Evolutionary conservation across 2,113 vertebrate genomes (phyloP).

Genomic region (Pseudopodoces humilis): DNA sequence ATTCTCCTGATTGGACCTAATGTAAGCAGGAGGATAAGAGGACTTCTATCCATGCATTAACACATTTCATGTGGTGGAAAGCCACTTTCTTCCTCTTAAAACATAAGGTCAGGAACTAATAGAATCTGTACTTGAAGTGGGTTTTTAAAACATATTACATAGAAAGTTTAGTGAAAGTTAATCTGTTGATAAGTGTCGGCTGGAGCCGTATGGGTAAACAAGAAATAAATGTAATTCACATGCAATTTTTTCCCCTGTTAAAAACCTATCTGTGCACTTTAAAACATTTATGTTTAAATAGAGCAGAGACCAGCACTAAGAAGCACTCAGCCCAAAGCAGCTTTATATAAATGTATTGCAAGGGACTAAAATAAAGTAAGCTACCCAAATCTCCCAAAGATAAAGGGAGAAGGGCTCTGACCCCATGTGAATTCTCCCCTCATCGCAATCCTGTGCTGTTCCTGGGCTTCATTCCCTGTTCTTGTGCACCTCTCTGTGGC

Average conservation of each 20-base stretch:
- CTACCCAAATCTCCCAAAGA: conserved; percentile 63
- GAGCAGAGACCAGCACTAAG: conserved; percentile 63
- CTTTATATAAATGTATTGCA: conserved; percentile 65
- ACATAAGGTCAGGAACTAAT: conserved; percentile 74
- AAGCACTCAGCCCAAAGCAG: conserved; percentile 73
- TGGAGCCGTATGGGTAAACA: conserved; percentile 57
- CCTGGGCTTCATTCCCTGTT: background rate
- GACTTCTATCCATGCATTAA: conserved; percentile 80
- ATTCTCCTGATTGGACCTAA: conserved; percentile 74
- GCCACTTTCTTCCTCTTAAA: conserved; percentile 74
- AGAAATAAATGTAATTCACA: conserved; percentile 65
- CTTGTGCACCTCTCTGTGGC: background rate
- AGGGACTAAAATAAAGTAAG: conserved; percentile 71
- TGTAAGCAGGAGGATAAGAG: conserved; percentile 74
- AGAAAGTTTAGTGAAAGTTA: conserved; percentile 74
- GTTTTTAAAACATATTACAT: conserved; percentile 55
- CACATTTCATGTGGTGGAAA: conserved; percentile 77
- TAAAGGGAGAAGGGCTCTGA: conserved; percentile 46
- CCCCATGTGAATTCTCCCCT: background rate
- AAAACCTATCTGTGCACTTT: conserved; percentile 46
- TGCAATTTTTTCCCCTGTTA: conserved; percentile 55
- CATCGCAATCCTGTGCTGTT: background rate
- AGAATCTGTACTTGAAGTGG: conserved; percentile 69
- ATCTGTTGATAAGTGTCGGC: conserved; percentile 64
- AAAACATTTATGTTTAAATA: conserved; percentile 72